Percentiles rank a stretch among this genome's conserved stretches.
These are phyloP conservation scores for Tetraneura akinire DNA, from an alignment of 1,140 invertebrate genomes.

Conservation along the genomic window DNA sequence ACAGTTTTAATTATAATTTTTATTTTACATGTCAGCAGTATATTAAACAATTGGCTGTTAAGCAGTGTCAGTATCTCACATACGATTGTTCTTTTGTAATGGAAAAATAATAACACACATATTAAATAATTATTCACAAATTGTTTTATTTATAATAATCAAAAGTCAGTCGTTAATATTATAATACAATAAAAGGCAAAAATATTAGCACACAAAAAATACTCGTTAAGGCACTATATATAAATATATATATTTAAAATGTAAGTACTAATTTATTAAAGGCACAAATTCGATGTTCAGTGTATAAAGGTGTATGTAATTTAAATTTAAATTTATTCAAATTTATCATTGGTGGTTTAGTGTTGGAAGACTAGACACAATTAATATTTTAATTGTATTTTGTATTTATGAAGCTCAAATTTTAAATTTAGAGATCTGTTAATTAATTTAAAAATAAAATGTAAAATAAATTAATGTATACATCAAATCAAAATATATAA, in stretches of 20 bases:
- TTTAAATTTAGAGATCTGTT: constrained; percentile 47
- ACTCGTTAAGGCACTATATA: constrained; percentile 37
- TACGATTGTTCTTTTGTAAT: background rate
- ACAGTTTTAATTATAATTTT: too few species aligned
- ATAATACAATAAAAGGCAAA: constrained; percentile 49
- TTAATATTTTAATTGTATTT: constrained; percentile 7
- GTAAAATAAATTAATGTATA: constrained; percentile 47
- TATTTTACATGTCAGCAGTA: too few species aligned
- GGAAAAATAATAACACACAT: background rate
- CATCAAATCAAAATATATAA: constrained; percentile 16
- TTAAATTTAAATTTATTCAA: constrained; percentile 10
- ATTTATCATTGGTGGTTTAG: constrained; percentile 13
- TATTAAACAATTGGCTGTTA: too few species aligned
- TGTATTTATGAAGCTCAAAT: constrained; percentile 12
- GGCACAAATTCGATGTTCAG: constrained; percentile 44
- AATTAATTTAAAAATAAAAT: constrained; percentile 42
- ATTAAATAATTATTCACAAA: constrained; percentile 14
- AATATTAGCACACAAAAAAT: constrained; percentile 48
- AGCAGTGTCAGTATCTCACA: too few species aligned
- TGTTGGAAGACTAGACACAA: constrained; percentile 41
- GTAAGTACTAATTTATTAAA: constrained; percentile 39
- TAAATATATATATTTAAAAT: background rate
- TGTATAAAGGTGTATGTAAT: background rate
- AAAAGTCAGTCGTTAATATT: constrained; percentile 51
- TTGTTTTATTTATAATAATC: constrained; percentile 28